phyloP scores from a whole-genome alignment of 2,888 invertebrate genomes.

The Bimastos eiseni region DNA sequence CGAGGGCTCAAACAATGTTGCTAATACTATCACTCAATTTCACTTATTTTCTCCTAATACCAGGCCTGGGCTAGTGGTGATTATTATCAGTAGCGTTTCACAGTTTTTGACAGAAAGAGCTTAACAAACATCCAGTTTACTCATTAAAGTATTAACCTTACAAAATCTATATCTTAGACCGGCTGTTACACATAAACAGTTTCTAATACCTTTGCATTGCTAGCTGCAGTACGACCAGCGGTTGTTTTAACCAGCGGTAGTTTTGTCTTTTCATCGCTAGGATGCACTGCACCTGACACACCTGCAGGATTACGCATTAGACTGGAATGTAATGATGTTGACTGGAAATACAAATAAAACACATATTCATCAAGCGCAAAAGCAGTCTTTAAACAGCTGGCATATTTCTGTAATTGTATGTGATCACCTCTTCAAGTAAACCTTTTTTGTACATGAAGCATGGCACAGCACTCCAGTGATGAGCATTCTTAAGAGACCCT shows the following conservation, averaged over 20 bases:
- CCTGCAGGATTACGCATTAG: background rate
- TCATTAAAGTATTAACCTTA: too few relatives aligned
- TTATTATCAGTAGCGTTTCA: too few relatives aligned
- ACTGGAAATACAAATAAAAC: background rate
- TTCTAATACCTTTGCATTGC: constrained; percentile 92
- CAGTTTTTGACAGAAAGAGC: too few relatives aligned
- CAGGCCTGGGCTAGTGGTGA: too few relatives aligned
- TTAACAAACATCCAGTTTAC: too few relatives aligned
- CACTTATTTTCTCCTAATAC: too few relatives aligned
- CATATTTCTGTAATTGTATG: background rate
- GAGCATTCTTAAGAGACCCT: too few relatives aligned
- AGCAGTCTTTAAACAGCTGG: background rate
- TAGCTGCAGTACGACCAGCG: constrained; percentile 69
- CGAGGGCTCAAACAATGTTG: too few relatives aligned
- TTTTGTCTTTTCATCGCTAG: background rate
- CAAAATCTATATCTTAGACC: too few relatives aligned
- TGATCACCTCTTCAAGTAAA: background rate
- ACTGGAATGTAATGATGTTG: background rate
- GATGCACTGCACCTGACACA: background rate
- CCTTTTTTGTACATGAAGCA: background rate
- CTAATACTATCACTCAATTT: too few relatives aligned
- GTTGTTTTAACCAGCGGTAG: background rate
- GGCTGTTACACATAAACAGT: constrained; percentile 65
- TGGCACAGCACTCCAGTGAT: background rate
- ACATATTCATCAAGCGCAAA: background rate